A percentile compares a stretch with the other conserved stretches of the same genome.
phyloP scores from a whole-genome alignment of 2,888 invertebrate species.

The Blastobasis lacticolella region DNA sequence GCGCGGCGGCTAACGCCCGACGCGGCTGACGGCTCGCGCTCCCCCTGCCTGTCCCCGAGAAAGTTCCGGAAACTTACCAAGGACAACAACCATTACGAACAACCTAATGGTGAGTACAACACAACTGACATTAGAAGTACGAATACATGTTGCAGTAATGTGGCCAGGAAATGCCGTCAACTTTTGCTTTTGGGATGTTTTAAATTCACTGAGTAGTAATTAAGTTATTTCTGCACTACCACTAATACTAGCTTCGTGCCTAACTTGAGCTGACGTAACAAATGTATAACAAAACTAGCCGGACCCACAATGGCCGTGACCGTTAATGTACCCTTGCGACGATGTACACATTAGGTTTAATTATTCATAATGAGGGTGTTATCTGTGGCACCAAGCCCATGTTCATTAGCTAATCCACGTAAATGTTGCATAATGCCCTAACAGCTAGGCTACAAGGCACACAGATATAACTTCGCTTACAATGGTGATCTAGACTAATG shows the following conservation, averaged over 20 bases:
- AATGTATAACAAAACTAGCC: too few species aligned
- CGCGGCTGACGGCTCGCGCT: slow-evolving; percentile 62
- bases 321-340: background rate
- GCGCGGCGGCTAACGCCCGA: slow-evolving; percentile 82
- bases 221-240: too few species aligned
- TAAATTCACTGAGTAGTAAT: too few species aligned
- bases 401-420: slow-evolving; percentile 26
- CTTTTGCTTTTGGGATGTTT: too few species aligned
- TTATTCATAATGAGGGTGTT: slow-evolving; percentile 13
- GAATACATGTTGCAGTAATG: too few species aligned
- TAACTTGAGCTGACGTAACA: too few species aligned
- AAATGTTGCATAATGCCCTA: slow-evolving; percentile 21
- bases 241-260: too few species aligned
- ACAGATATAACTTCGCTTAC: background rate
- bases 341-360: slow-evolving; percentile 2
- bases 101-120: slow-evolving; percentile 50
- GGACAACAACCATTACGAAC: slow-evolving; percentile 69
- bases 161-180: too few species aligned
- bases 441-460: background rate
- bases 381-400: slow-evolving; percentile 14
- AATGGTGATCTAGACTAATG: background rate
- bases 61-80: slow-evolving; percentile 74
- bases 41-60: slow-evolving; percentile 77
- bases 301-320: too few species aligned
- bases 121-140: background rate